These are phyloP conservation scores for Neocrepidodera transversa DNA, from an alignment of 2,888 invertebrate species.

Conservation along the genomic window DNA sequence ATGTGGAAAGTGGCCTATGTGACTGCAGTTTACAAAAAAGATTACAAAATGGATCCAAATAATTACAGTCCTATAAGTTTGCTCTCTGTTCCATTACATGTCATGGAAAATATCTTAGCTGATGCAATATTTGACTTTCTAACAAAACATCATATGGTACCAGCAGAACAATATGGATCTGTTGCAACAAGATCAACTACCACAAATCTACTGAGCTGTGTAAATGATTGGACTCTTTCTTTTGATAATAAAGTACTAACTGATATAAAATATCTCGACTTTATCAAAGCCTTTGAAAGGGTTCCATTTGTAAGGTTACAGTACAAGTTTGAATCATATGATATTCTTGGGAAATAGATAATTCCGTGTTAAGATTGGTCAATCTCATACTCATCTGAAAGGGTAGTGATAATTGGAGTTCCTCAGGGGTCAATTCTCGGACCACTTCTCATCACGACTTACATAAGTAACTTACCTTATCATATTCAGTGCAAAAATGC, in stretches of 20 bases:
- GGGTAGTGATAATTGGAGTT: constrained; percentile 1
- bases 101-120: neutral
- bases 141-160: neutral
- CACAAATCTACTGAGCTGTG: constrained; percentile 8
- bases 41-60: neutral
- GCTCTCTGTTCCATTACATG: neutral
- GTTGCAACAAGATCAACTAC: constrained; percentile 13
- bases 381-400: constrained; percentile 4
- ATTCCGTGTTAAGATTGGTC: constrained; percentile 1
- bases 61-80: constrained; percentile 10
- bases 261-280: constrained; percentile 9
- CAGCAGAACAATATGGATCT: constrained; percentile 11
- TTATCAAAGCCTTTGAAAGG: constrained; percentile 19
- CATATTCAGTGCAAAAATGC: neutral
- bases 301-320: constrained; percentile 3
- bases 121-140: neutral
- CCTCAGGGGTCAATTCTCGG: constrained; percentile 11
- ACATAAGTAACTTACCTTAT: neutral
- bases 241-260: neutral
- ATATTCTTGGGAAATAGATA: constrained; percentile 1
- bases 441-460: neutral
- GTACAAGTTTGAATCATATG: constrained; percentile 8
- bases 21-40: constrained; percentile 2
- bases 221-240: neutral
- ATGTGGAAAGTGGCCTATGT: constrained; percentile 4